Percentiles rank a stretch among this genome's conserved stretches.
phyloP scores from a whole-genome alignment of 2,113 vertebrate genomes.

The Dasyornis broadbenti region DNA sequence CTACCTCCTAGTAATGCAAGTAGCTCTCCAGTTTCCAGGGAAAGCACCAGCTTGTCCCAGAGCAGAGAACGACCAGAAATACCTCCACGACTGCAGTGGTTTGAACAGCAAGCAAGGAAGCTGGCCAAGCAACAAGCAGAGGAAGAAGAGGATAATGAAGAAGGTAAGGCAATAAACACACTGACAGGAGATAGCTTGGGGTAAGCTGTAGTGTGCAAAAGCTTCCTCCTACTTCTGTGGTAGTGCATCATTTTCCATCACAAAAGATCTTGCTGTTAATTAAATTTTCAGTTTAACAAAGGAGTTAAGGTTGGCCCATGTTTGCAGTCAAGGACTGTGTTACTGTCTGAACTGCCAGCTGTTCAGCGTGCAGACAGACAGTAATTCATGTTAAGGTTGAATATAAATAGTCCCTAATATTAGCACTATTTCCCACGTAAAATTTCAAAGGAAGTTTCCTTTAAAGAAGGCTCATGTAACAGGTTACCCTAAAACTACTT shows the following conservation, averaged over 20 bases:
- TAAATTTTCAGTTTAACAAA: neutral
- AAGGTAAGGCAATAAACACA: slow-evolving; percentile 55
- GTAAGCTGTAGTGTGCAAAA: neutral
- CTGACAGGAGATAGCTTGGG: too few species aligned
- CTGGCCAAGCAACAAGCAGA: slow-evolving; percentile 53
- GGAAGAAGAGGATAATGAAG: slow-evolving; percentile 67
- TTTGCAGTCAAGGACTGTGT: neutral
- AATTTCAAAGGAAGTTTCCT: neutral
- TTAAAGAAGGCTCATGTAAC: neutral
- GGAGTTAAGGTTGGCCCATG: neutral
- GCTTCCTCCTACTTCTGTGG: neutral
- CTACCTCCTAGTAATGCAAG: neutral
- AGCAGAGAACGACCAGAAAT: slow-evolving; percentile 63
- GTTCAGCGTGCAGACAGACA: neutral
- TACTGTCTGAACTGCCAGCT: neutral
- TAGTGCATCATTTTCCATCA: neutral
- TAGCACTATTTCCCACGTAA: neutral
- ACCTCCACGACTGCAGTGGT: slow-evolving; percentile 88
- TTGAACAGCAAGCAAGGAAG: slow-evolving; percentile 87
- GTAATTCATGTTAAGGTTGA: neutral
- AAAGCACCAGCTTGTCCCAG: neutral
- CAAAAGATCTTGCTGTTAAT: neutral
- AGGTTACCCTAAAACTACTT: neutral
- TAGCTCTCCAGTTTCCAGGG: neutral
- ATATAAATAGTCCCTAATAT: neutral